Percentiles rank a stretch among this genome's conserved stretches.
These are phyloP conservation scores for Pedionomus torquatus DNA, from an alignment of 2,113 vertebrate species.

Conservation along the genomic window DNA sequence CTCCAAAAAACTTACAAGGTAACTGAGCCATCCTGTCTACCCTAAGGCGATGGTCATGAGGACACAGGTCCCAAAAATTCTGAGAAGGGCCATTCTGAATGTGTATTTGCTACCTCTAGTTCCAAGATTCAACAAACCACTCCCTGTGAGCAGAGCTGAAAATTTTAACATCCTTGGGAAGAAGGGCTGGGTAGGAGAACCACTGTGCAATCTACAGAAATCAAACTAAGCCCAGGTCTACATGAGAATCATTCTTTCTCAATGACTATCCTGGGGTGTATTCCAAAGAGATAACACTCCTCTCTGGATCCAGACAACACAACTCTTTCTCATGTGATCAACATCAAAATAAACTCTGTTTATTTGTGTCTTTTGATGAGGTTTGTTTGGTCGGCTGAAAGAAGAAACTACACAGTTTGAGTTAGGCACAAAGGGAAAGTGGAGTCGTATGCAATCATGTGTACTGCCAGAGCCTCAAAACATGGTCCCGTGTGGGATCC, in stretches of 20 bases:
- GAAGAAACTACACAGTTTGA: not conserved
- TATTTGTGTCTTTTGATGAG: not conserved
- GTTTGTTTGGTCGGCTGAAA: not conserved
- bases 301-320: not conserved
- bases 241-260: not conserved
- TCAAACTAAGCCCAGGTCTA: not conserved
- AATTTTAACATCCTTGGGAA: not conserved
- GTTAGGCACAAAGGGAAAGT: not conserved
- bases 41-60: not conserved
- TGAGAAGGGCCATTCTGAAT: not conserved
- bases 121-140: not conserved
- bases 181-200: not conserved
- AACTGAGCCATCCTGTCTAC: not conserved
- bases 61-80: not conserved
- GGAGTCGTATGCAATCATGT: rapidly evolving
- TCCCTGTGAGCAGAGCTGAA: not conserved
- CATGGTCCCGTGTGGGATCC: rapidly evolving
- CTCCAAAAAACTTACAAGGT: not conserved
- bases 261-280: rapidly evolving
- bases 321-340: not conserved
- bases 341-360: not conserved
- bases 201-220: not conserved
- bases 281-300: not conserved
- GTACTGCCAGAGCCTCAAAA: not conserved
- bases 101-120: not conserved